A percentile compares a stretch with the other conserved stretches of the same genome.
phyloP scores from a whole-genome alignment of 1,140 invertebrate genomes.

The Diabrotica undecimpunctata region DNA sequence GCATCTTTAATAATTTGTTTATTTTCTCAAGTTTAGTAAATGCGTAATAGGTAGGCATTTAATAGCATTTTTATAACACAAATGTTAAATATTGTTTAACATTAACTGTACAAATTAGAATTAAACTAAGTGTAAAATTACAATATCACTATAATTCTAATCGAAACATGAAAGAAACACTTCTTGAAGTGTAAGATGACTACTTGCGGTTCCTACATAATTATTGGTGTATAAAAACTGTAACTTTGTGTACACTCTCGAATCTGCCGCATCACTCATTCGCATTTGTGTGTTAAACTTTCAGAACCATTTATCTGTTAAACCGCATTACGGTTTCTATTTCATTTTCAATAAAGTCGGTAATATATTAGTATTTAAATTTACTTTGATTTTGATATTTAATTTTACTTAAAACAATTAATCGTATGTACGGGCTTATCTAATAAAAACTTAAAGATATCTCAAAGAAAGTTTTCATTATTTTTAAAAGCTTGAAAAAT shows the following conservation, averaged over 20 bases:
- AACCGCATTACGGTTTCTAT: slow-evolving; percentile 7
- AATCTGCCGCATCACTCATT: slow-evolving; percentile 9
- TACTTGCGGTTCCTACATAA: slow-evolving; percentile 10
- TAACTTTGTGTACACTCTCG: slow-evolving; percentile 1
- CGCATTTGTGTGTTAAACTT: background rate
- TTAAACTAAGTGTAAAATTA: slow-evolving; percentile 3
- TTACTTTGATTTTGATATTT: no score
- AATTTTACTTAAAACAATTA: no score
- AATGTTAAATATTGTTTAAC: no score
- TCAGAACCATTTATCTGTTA: slow-evolving; percentile 5
- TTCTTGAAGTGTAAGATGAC: background rate
- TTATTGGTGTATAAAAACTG: slow-evolving; percentile 18
- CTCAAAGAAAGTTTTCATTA: no score
- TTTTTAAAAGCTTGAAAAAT: no score
- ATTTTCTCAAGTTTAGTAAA: no score
- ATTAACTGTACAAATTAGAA: background rate
- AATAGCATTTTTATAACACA: no score
- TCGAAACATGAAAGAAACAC: background rate
- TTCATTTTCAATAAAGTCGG: slow-evolving; percentile 1
- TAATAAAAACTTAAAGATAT: no score
- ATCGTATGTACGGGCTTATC: no score
- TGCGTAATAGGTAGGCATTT: no score
- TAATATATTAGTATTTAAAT: no score
- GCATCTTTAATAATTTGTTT: no score
- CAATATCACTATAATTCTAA: background rate